phyloP scores from a whole-genome alignment of 2,888 invertebrate species.

The Ichneumoninae sp. region DNA sequence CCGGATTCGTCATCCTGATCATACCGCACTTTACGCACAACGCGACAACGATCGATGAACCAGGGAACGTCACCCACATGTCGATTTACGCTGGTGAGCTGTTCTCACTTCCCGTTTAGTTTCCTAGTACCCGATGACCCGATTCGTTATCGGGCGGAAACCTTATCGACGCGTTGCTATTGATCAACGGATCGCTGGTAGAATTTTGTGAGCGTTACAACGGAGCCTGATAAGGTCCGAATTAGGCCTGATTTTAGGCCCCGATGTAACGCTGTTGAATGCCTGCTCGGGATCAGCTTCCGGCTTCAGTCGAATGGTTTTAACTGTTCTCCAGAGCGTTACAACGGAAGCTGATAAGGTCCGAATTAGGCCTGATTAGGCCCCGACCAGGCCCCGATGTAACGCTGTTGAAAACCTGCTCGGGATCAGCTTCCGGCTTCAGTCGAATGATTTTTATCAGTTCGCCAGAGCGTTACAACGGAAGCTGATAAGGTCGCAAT shows the following conservation, averaged over 20 bases:
- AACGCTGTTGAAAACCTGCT: too few species aligned
- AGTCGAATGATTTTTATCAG: too few species aligned
- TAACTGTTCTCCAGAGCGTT: constrained; percentile 70
- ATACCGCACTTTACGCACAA: constrained; percentile 86
- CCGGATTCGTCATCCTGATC: constrained; percentile 85
- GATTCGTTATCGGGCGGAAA: constrained; percentile 46
- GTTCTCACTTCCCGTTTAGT: background rate
- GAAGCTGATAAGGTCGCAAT: background rate
- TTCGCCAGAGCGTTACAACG: background rate
- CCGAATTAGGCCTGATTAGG: too few species aligned
- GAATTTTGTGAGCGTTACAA: constrained; percentile 1
- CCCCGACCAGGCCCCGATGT: too few species aligned
- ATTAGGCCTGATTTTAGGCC: background rate
- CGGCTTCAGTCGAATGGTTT: background rate
- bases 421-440: too few species aligned
- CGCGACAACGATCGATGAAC: constrained; percentile 73
- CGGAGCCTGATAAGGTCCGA: background rate
- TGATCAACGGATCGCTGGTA: constrained; percentile 28
- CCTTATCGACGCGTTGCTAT: constrained; percentile 44
- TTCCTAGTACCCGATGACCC: constrained; percentile 24
- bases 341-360: too few species aligned
- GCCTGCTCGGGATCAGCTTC: background rate
- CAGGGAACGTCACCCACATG: constrained; percentile 70
- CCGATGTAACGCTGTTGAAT: background rate
- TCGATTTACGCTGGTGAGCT: constrained; percentile 79